Evolutionary conservation across 2,113 vertebrate species (phyloP).

Genomic region (Motacilla tschutschensis): DNA sequence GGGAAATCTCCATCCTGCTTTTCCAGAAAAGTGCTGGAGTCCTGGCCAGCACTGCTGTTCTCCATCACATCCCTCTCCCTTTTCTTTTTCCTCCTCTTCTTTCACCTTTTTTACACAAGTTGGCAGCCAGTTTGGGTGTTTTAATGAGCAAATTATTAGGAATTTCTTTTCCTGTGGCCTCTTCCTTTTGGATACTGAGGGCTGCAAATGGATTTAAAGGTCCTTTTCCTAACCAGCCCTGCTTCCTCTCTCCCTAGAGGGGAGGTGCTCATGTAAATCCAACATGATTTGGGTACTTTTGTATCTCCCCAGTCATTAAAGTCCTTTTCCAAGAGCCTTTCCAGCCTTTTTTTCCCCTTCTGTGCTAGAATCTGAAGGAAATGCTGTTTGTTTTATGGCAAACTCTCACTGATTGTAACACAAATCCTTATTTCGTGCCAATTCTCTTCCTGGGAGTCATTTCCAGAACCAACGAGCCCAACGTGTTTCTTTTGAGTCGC

Average conservation of each 20-base stretch:
- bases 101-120: accelerated
- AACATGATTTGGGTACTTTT: background rate
- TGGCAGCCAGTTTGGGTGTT: background rate
- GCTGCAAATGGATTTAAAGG: background rate
- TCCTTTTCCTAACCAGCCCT: background rate
- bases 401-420: background rate
- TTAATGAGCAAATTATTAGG: background rate
- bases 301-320: background rate
- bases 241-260: background rate
- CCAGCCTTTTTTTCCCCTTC: accelerated
- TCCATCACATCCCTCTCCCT: background rate
- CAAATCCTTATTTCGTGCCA: background rate
- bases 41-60: background rate
- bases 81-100: background rate
- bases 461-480: constrained; percentile 6
- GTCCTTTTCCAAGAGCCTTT: background rate
- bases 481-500: background rate
- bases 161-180: background rate
- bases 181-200: background rate
- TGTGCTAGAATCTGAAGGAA: background rate
- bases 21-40: background rate
- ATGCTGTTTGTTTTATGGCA: background rate
- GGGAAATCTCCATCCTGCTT: background rate
- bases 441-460: background rate
- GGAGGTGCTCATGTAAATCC: background rate